Base-by-base conservation (phyloP, 2,113 vertebrate species). In the Phasianus colchicus region DNA sequence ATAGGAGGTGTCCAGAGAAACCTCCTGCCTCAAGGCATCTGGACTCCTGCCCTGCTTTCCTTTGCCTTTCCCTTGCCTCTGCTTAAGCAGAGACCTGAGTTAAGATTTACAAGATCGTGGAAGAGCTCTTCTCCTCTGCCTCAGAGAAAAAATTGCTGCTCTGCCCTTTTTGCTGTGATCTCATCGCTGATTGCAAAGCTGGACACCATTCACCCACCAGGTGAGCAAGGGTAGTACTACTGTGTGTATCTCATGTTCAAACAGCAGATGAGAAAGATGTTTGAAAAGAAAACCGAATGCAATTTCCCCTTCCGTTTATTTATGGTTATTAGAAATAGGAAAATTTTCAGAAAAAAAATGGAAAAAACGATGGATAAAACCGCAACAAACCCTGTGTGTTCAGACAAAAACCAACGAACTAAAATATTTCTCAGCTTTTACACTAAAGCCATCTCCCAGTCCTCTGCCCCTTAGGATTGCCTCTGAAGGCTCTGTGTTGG, bases 81-180 rank as follows among this genome's bases (percentile, higher is more conserved):
- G 9, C 52, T 54, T 54, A 63, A 43, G 55, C 21, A 57, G 15
- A 75, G 16, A 64, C 54, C 30, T 21, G 7, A 0, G 1, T 34
- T 21, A 21, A 50, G 12, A 29, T 30, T 57, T 48, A 42, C 21
- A 34, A 38, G 73, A 10, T 63, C 3, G 17, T 36, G 55, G 74
- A 64, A 9, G 55, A 52, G 6, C 29, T 92, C 22, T 19, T 73
- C 34, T 69, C 54, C 27, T n/a, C 32, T 18, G 48, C 40, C 43
- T 55, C 38, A 42, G 47, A 63, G 34, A 8, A 36, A 43, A 43
- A 48, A 30, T 43, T 57, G 21, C 34, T 43, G 47, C 29, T n/a
- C 15, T 34, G 6, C 29, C 4, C 0, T 0, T 25, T 64, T 32
- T n/a, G 30, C 13, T 64, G 36, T 17, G 21, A 13, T 34, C 6